Percentiles rank a stretch among this genome's conserved stretches.
Conservation (phyloP, 2,888 invertebrate species). For the Marronus borbonicus region DNA sequence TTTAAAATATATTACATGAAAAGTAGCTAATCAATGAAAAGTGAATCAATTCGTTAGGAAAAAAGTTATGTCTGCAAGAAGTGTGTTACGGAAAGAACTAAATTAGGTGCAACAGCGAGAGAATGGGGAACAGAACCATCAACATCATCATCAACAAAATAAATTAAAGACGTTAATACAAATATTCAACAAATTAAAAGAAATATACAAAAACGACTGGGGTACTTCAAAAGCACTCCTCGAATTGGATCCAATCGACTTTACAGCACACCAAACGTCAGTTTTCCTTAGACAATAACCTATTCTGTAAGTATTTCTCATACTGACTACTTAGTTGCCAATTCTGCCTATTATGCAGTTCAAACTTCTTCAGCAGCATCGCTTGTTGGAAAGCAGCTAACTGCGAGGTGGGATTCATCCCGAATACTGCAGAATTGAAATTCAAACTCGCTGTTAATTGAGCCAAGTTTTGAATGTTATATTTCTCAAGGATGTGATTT, state of each 20-base stretch:
- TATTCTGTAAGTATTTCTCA: constrained; percentile 42
- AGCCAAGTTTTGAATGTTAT: constrained; percentile 69
- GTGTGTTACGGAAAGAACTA: neutral
- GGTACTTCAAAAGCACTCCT: neutral
- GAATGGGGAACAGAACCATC: neutral
- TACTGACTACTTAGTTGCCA: constrained; percentile 59
- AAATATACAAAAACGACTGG: neutral
- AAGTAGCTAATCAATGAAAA: neutral
- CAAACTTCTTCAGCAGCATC: constrained; percentile 67
- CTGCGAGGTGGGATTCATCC: constrained; percentile 54
- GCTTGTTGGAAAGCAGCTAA: constrained; percentile 67
- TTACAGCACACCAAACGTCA: constrained; percentile 32
- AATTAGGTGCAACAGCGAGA: neutral
- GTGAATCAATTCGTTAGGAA: no score
- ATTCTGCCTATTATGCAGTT: constrained; percentile 67
- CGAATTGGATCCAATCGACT: constrained; percentile 1
- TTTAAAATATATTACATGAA: constrained; percentile 3
- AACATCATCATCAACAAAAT: constrained; percentile 5
- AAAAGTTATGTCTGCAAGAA: neutral
- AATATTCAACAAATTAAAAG: constrained; percentile 8
- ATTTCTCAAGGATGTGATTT: constrained; percentile 68
- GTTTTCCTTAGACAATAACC: constrained; percentile 50
- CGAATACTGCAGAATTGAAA: constrained; percentile 60
- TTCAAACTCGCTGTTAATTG: constrained; percentile 68
- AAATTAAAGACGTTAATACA: constrained; percentile 8